phyloP scores from a whole-genome alignment of 2,888 invertebrate species.

The Ceratothoa steindachneri region DNA sequence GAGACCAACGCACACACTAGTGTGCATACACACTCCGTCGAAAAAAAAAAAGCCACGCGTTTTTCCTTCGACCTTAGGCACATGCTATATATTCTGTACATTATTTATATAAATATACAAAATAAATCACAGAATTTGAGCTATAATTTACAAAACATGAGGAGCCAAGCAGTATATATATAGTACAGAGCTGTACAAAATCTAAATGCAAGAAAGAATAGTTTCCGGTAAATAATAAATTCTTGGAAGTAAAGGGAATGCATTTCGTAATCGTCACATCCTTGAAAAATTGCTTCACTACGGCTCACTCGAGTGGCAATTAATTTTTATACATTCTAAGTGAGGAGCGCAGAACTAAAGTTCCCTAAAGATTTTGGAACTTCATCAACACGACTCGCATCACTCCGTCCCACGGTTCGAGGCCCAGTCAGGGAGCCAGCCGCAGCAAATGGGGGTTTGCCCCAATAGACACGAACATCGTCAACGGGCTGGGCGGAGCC shows the following conservation, averaged over 20 bases:
- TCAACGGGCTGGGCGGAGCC: too few species aligned
- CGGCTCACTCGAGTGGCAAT: background rate
- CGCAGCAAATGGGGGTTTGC: too few species aligned
- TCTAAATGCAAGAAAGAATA: conserved; percentile 34
- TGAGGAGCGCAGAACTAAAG: background rate
- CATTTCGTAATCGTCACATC: conserved; percentile 18
- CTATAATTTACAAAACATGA: conserved; percentile 43
- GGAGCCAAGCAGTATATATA: conserved; percentile 44
- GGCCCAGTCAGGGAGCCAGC: too few species aligned
- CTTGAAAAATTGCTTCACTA: background rate
- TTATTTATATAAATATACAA: conserved; percentile 47
- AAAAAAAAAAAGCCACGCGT: too few species aligned
- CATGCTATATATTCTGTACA: conserved; percentile 42
- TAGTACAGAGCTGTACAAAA: conserved; percentile 39
- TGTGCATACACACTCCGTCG: too few species aligned
- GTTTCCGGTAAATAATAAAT: conserved; percentile 34
- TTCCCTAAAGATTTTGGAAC: background rate
- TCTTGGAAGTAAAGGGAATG: conserved; percentile 44
- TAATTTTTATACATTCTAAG: background rate
- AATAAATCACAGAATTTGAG: conserved; percentile 47
- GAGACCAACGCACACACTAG: background rate
- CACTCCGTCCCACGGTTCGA: background rate
- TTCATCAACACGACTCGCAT: background rate
- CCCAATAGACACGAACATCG: too few species aligned
- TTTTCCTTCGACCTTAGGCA: conserved; percentile 37